A percentile compares a stretch with the other conserved stretches of the same genome.
Evolutionary conservation across 1,140 invertebrate genomes (phyloP).

Genomic region (Pantala flavescens): DNA sequence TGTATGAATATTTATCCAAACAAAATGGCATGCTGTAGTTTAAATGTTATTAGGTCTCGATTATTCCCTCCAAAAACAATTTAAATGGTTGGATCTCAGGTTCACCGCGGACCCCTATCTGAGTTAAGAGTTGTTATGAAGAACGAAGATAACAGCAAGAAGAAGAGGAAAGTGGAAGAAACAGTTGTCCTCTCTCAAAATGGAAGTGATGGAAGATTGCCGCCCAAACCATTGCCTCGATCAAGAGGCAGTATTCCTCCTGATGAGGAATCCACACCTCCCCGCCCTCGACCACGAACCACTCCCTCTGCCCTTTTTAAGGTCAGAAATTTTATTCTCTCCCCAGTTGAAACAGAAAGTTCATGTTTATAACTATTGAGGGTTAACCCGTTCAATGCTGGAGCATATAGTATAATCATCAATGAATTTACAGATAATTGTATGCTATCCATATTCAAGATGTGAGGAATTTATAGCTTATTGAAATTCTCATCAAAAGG

Average conservation of each 20-base stretch:
- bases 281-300: conserved; percentile 62
- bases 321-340: conserved; percentile 27
- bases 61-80: neutral
- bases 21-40: too few species aligned
- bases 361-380: too few species aligned
- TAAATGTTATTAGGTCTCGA: too few species aligned
- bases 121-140: conserved; percentile 27
- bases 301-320: conserved; percentile 29
- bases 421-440: too few species aligned
- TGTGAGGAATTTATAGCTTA: too few species aligned
- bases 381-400: too few species aligned
- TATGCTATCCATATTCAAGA: too few species aligned
- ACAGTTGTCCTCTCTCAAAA: neutral
- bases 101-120: conserved; percentile 31
- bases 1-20: too few species aligned
- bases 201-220: conserved; percentile 26
- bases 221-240: conserved; percentile 65
- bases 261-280: conserved; percentile 23
- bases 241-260: conserved; percentile 50
- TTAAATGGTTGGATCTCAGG: conserved; percentile 22
- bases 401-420: too few species aligned
- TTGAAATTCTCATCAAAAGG: too few species aligned
- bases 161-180: neutral
- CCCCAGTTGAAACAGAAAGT: neutral
- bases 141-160: neutral